Evolutionary conservation across 1,140 invertebrate genomes (phyloP).

Genomic region (Trialeurodes vaporariorum): DNA sequence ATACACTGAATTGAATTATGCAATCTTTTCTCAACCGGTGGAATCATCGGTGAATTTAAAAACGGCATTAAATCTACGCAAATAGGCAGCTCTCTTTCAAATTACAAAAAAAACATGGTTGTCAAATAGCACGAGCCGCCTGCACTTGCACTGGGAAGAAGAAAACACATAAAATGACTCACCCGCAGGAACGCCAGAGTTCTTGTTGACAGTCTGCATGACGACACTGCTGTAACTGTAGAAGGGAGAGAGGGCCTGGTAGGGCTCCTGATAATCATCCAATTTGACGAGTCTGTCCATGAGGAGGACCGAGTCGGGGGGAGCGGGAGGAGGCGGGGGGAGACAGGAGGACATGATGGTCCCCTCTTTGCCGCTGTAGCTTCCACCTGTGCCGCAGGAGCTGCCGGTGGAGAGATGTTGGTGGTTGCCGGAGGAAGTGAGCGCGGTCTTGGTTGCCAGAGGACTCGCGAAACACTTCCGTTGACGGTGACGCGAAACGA

Average conservation of each 20-base stretch:
- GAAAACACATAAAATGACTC: constrained; percentile 17
- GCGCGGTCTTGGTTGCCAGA: constrained; percentile 44
- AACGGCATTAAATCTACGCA: too few species aligned
- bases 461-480: constrained; percentile 65
- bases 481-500: constrained; percentile 60
- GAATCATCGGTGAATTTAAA: too few species aligned
- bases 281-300: constrained; percentile 43
- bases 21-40: too few species aligned
- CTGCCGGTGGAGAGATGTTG: constrained; percentile 37
- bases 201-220: constrained; percentile 52
- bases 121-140: too few species aligned
- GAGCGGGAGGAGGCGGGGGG: constrained; percentile 31
- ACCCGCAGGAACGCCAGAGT: constrained; percentile 40
- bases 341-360: background rate
- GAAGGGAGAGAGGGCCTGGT: constrained; percentile 61
- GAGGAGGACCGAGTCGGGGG: constrained; percentile 34
- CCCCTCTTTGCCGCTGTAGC: constrained; percentile 13
- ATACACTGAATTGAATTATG: too few species aligned
- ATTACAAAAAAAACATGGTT: too few species aligned
- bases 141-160: too few species aligned
- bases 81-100: too few species aligned
- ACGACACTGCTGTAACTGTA: constrained; percentile 66
- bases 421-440: constrained; percentile 19
- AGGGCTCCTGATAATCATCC: constrained; percentile 68
- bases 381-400: constrained; percentile 39